Conservation (phyloP, 2,888 invertebrate species). For the Automeris io region DNA sequence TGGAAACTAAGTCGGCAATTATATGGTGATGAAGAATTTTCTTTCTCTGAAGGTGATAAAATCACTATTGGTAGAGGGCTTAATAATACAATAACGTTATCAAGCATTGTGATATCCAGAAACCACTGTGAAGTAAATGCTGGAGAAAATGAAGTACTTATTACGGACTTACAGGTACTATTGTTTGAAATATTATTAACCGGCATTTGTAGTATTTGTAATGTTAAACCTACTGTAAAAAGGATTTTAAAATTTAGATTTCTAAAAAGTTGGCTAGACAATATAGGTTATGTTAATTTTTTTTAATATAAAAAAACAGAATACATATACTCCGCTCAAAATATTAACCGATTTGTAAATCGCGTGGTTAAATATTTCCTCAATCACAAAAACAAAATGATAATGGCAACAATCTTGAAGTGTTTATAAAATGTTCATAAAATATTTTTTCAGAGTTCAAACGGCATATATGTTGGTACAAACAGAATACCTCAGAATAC, state of each 20-base stretch:
- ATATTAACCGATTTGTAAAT: too few species aligned
- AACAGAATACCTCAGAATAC: slow-evolving; percentile 44
- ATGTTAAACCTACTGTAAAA: background rate
- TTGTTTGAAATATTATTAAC: too few species aligned
- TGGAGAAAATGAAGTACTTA: slow-evolving; percentile 37
- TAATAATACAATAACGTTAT: slow-evolving; percentile 44
- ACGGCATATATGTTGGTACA: slow-evolving; percentile 76
- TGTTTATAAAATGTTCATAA: background rate
- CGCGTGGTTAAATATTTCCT: too few species aligned
- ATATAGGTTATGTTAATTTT: background rate
- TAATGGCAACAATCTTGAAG: too few species aligned
- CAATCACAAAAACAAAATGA: too few species aligned
- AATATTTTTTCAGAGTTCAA: slow-evolving; percentile 65
- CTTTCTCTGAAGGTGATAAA: slow-evolving; percentile 45
- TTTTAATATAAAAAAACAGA: background rate
- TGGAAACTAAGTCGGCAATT: slow-evolving; percentile 55
- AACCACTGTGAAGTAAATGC: slow-evolving; percentile 52
- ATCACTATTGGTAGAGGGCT: slow-evolving; percentile 52
- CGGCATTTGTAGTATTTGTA: background rate
- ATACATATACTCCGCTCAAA: too few species aligned
- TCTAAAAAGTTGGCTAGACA: background rate
- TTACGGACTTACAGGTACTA: slow-evolving; percentile 56
- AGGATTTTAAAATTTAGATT: background rate
- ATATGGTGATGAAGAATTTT: slow-evolving; percentile 45
- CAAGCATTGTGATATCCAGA: slow-evolving; percentile 59